Conservation (phyloP, 2,113 vertebrate genomes). For the Syngnathoides biaculeatus region DNA sequence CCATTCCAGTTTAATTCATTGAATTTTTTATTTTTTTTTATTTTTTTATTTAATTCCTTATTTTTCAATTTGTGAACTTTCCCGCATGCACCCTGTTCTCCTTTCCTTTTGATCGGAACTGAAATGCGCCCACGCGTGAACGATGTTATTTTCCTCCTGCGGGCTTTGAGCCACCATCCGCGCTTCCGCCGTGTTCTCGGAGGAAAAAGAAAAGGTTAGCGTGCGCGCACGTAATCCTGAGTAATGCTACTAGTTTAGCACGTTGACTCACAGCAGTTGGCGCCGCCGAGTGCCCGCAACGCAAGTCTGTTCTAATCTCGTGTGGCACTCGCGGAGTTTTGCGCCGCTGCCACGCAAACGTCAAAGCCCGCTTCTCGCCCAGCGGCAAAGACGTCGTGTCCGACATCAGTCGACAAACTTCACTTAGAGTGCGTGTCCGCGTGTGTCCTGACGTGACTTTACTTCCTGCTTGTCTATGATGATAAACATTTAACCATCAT, state of each 20-base stretch:
- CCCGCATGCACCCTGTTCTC: too few species aligned
- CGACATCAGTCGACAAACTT: neutral
- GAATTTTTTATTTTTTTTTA: neutral
- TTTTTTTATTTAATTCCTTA: too few species aligned
- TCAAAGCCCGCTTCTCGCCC: too few species aligned
- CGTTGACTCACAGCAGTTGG: slow-evolving; percentile 23
- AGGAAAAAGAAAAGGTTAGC: neutral
- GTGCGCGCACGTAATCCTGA: neutral
- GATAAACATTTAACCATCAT: neutral
- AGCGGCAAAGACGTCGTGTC: neutral
- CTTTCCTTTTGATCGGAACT: too few species aligned
- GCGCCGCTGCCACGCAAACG: neutral
- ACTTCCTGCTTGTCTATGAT: too few species aligned
- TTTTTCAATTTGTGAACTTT: too few species aligned
- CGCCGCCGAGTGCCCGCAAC: slow-evolving; percentile 12
- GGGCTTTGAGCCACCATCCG: neutral
- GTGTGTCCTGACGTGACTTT: neutral
- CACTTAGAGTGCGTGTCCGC: neutral
- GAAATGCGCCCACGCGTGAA: neutral
- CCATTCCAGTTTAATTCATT: neutral
- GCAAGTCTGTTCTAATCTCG: slow-evolving; percentile 2
- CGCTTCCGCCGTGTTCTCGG: neutral
- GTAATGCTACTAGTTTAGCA: neutral
- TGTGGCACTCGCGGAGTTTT: slow-evolving; percentile 6
- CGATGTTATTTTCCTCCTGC: neutral